phyloP scores from a whole-genome alignment of 1,140 invertebrate genomes.

The Hermatobates lingyangjiaoensis region DNA sequence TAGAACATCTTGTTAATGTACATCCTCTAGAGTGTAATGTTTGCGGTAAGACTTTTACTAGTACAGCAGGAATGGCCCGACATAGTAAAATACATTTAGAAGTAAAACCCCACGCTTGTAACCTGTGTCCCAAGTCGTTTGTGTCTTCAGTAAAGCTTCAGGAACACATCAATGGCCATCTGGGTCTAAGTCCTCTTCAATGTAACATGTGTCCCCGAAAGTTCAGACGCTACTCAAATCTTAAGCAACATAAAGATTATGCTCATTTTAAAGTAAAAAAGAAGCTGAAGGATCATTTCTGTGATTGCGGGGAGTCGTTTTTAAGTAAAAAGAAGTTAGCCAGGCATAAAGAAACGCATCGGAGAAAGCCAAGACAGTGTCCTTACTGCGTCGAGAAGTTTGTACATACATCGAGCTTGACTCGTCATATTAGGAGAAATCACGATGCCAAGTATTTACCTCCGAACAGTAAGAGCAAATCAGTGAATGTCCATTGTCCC shows the following conservation, averaged over 20 bases:
- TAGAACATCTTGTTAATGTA: conserved; percentile 29
- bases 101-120: conserved; percentile 54
- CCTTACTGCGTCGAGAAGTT: conserved; percentile 65
- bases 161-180: conserved; percentile 64
- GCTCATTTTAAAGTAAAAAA: conserved; percentile 44
- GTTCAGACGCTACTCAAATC: conserved; percentile 67
- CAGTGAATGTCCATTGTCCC: conserved; percentile 55
- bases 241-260: conserved; percentile 61
- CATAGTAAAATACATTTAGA: conserved; percentile 60
- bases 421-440: conserved; percentile 57
- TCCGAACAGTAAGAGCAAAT: conserved; percentile 30
- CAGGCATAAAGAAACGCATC: conserved; percentile 72
- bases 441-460: conserved; percentile 59
- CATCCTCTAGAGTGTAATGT: conserved; percentile 60
- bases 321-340: conserved; percentile 60
- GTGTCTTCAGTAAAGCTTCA: conserved; percentile 53
- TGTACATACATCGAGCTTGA: conserved; percentile 58
- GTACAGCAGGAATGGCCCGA: conserved; percentile 36
- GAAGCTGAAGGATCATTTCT: conserved; percentile 55
- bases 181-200: conserved; percentile 57
- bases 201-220: conserved; percentile 61
- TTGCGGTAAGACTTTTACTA: conserved; percentile 43
- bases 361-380: conserved; percentile 61
- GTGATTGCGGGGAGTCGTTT: conserved; percentile 57
- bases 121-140: conserved; percentile 62